A percentile compares a stretch with the other conserved stretches of the same genome.
phyloP scores from a whole-genome alignment of 2,113 vertebrate genomes.

The Neopipo cinnamomea region DNA sequence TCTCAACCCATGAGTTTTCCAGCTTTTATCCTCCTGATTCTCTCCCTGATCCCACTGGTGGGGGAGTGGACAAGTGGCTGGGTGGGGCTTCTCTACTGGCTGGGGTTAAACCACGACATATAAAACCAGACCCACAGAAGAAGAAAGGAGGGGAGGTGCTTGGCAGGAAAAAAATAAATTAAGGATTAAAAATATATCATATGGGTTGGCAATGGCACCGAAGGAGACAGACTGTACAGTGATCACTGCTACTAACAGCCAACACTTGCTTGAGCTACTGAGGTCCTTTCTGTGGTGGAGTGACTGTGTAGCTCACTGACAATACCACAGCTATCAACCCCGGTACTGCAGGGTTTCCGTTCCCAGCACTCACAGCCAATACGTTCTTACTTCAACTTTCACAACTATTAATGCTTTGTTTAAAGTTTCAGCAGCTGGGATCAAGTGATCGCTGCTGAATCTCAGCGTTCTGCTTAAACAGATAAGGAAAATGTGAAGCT shows the following conservation, averaged over 20 bases:
- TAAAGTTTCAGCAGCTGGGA: background rate
- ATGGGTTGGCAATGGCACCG: background rate
- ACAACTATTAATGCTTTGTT: background rate
- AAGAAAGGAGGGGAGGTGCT: background rate
- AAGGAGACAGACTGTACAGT: background rate
- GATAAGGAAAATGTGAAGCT: background rate
- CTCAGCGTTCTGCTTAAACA: background rate
- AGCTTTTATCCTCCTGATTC: background rate
- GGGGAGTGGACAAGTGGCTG: background rate
- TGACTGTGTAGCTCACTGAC: background rate
- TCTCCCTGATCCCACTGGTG: background rate
- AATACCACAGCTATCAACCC: background rate
- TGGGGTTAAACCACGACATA: background rate
- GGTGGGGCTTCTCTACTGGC: background rate
- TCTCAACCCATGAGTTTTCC: background rate
- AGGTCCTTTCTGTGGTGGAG: background rate
- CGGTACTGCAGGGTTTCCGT: slow-evolving; percentile 10
- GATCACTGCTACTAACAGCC: background rate
- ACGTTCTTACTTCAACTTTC: background rate
- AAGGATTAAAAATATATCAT: background rate
- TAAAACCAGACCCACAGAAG: background rate
- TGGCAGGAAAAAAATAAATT: background rate
- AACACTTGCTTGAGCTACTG: background rate
- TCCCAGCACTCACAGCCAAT: background rate
- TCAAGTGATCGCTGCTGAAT: background rate